phyloP scores from a whole-genome alignment of 2,888 invertebrate genomes.

The Pheosia gnoma region DNA sequence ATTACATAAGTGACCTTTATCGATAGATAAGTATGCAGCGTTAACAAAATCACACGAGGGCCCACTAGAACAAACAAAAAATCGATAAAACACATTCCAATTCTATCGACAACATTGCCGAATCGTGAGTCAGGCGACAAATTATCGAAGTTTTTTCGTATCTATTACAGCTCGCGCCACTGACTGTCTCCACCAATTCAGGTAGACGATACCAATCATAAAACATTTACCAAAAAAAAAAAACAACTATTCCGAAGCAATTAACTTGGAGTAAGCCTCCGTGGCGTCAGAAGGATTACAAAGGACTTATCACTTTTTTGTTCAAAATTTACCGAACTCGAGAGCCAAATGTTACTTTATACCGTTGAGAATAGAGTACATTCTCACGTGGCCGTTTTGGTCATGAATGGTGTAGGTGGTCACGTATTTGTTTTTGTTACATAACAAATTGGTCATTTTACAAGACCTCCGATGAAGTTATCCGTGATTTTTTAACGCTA shows the following conservation, averaged over 20 bases:
- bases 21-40: background rate
- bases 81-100: constrained; percentile 58
- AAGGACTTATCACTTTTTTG: constrained; percentile 79
- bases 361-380: constrained; percentile 34
- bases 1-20: constrained; percentile 1
- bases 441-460: constrained; percentile 75
- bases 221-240: constrained; percentile 72
- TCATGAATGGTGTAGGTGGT: constrained; percentile 64
- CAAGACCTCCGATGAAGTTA: constrained; percentile 67
- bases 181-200: constrained; percentile 74
- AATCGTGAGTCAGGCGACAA: constrained; percentile 55
- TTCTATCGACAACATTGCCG: constrained; percentile 60
- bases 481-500: constrained; percentile 27
- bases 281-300: constrained; percentile 82
- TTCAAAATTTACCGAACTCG: constrained; percentile 22
- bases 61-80: constrained; percentile 54
- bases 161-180: constrained; percentile 52
- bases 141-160: constrained; percentile 60
- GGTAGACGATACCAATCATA: constrained; percentile 77
- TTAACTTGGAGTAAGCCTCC: constrained; percentile 75
- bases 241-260: constrained; percentile 70
- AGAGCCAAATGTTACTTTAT: constrained; percentile 34
- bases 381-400: constrained; percentile 26
- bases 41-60: constrained; percentile 15
- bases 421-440: constrained; percentile 74